These are phyloP conservation scores for Allacma fusca DNA, from an alignment of 2,888 invertebrate species.

Conservation along the genomic window DNA sequence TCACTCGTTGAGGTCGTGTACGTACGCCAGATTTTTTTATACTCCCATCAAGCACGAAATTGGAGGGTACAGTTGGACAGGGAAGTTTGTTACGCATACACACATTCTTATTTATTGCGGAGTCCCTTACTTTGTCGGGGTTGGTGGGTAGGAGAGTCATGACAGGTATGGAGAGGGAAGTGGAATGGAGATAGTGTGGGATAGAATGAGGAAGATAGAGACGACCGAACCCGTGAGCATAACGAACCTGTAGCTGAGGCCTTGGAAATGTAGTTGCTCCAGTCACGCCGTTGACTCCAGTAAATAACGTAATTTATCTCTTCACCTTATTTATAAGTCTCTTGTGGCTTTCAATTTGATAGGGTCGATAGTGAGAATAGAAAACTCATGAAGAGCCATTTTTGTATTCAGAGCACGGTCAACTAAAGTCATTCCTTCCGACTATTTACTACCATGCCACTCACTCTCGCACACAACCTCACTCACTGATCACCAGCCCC, in stretches of 20 bases:
- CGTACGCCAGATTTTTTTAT: no score
- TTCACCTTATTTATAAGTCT: slow-evolving; percentile 33
- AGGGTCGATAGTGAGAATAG: slow-evolving; percentile 26
- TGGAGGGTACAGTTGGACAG: background rate
- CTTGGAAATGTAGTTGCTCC: background rate
- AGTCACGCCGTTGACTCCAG: slow-evolving; percentile 28
- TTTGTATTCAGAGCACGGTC: slow-evolving; percentile 12
- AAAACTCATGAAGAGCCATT: slow-evolving; percentile 8
- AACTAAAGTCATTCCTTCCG: background rate
- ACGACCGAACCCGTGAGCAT: background rate
- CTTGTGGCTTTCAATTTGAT: slow-evolving; percentile 31
- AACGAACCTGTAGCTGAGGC: slow-evolving; percentile 18
- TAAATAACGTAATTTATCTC: slow-evolving; percentile 34
- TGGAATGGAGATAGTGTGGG: background rate
- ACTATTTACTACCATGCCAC: slow-evolving; percentile 4
- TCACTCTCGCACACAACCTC: background rate
- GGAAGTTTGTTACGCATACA: background rate
- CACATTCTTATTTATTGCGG: background rate
- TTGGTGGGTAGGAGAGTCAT: background rate
- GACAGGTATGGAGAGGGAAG: background rate
- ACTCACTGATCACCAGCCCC: background rate
- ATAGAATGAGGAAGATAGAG: background rate
- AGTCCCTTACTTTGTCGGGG: background rate
- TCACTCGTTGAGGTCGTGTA: no score
- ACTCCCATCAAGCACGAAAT: background rate